Base-by-base conservation (phyloP, 2,888 invertebrate genomes). In the Drosophila mulleri region DNA sequence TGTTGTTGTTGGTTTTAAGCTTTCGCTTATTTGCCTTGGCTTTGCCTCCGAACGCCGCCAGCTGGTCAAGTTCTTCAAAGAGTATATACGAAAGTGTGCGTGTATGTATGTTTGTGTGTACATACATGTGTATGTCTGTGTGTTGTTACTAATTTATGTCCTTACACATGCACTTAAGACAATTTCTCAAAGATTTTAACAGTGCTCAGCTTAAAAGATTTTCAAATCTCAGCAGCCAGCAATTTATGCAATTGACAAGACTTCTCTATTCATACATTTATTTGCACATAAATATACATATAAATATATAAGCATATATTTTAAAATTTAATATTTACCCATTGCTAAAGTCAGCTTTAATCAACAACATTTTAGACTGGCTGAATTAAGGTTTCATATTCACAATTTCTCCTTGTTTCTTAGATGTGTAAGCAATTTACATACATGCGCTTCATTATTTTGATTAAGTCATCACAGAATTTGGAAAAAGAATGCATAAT, bases 41-140 rank as follows among this genome's bases (percentile, higher is more conserved):
- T 60, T 71, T 53, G 53, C 45, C 26, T 16, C 16, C 48, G 35
- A n/a, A 44, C 50, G 54, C 70, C 70, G 52, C 41, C 62, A 37
- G 60, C 62, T 67, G 69, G 76, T 68, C 72, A 73, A 70, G 53
- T 50, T 63, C 70, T 64, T 76, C 78, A 70, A 74, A 69, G 57
- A 14, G 50, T 16, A 16, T 4, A 16, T 41, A 45, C 12, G 23
- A 20, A 6, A 37, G 8, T 50, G 53, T 47, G 32, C 41, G 42
- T 41, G 16, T 45, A 5, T 39, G n/a, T 47, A 37, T 12, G 23
- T 18, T 7, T 45, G 37, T 41, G 16, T 42, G 3, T 39, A 29
- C 32, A 14, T 39, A 11, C 8, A 2, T 14, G 7, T 39, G n/a
- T 47, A 37, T 12, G 32, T 12, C 42, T 59, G 18, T 56, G n/a